phyloP scores from a whole-genome alignment of 2,888 invertebrate species.

The Agonopterix subpropinquella region DNA sequence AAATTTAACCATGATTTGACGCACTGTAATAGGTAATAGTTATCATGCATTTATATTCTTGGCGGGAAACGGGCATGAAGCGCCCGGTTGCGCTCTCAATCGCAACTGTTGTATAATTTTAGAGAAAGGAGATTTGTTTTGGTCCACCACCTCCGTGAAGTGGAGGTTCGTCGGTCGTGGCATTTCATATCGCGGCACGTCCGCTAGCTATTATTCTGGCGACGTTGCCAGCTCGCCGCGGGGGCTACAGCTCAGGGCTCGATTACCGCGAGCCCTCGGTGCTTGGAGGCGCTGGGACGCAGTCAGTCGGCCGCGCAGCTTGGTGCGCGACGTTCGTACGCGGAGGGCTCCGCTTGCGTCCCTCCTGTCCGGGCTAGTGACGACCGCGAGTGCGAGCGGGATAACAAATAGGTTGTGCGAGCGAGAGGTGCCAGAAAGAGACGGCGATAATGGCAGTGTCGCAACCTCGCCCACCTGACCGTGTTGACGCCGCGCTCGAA shows the following conservation, averaged over 20 bases:
- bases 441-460: slow-evolving; percentile 65
- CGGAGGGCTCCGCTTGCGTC: slow-evolving; percentile 54
- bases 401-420: slow-evolving; percentile 32
- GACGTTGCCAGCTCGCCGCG: slow-evolving; percentile 59
- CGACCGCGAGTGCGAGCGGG: slow-evolving; percentile 50
- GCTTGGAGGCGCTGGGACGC: slow-evolving; percentile 36
- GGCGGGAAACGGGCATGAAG: slow-evolving; percentile 41
- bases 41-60: slow-evolving; percentile 19
- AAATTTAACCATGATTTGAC: too few species aligned
- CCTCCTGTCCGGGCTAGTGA: slow-evolving; percentile 31
- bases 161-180: slow-evolving; percentile 54
- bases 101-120: slow-evolving; percentile 68
- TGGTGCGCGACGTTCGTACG: slow-evolving; percentile 72
- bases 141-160: slow-evolving; percentile 56
- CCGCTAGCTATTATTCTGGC: slow-evolving; percentile 58
- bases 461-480: slow-evolving; percentile 76
- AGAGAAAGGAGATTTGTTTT: slow-evolving; percentile 75
- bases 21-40: not conserved
- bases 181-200: slow-evolving; percentile 62
- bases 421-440: slow-evolving; percentile 34
- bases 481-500: slow-evolving; percentile 75
- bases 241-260: slow-evolving; percentile 41
- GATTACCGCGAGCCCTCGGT: slow-evolving; percentile 40
- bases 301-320: slow-evolving; percentile 74
- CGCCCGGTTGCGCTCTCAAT: slow-evolving; percentile 38